A percentile compares a stretch with the other conserved stretches of the same genome.
Evolutionary conservation across 2,113 vertebrate species (phyloP).

Genomic region (Columba janthina): DNA sequence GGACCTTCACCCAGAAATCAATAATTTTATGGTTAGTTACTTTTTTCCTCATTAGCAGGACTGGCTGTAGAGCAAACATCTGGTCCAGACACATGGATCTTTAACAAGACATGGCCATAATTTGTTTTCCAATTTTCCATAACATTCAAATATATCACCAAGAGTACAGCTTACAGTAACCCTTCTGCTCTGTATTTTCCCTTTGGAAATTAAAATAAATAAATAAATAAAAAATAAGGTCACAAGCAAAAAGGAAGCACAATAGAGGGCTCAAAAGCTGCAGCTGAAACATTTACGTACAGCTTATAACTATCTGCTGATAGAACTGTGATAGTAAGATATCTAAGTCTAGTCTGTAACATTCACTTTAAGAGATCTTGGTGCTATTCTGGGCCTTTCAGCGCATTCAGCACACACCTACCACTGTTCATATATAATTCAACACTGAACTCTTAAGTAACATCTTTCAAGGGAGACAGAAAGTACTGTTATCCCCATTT

Average conservation of each 20-base stretch:
- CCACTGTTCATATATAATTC: background rate
- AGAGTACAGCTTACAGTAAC: background rate
- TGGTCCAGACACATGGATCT: constrained; percentile 34
- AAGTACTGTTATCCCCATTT: background rate
- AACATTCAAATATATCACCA: constrained; percentile 5
- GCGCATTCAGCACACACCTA: background rate
- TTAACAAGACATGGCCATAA: constrained; percentile 46
- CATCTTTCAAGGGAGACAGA: background rate
- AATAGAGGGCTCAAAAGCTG: background rate
- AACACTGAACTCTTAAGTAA: background rate
- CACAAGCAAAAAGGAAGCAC: background rate
- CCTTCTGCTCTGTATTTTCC: background rate
- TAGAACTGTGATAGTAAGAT: background rate
- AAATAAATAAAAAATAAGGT: background rate
- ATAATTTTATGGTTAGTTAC: constrained; percentile 43
- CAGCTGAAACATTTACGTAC: background rate
- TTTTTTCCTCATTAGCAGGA: constrained; percentile 25
- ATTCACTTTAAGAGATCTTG: background rate
- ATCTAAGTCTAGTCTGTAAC: background rate
- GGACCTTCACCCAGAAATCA: constrained; percentile 35
- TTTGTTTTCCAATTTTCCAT: constrained; percentile 37
- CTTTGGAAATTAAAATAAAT: too few relatives aligned
- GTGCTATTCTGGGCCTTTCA: background rate
- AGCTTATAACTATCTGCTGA: background rate
- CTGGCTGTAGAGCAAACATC: constrained; percentile 31